These are phyloP conservation scores for Agelastica alni DNA, from an alignment of 2,888 invertebrate species.

Conservation along the genomic window DNA sequence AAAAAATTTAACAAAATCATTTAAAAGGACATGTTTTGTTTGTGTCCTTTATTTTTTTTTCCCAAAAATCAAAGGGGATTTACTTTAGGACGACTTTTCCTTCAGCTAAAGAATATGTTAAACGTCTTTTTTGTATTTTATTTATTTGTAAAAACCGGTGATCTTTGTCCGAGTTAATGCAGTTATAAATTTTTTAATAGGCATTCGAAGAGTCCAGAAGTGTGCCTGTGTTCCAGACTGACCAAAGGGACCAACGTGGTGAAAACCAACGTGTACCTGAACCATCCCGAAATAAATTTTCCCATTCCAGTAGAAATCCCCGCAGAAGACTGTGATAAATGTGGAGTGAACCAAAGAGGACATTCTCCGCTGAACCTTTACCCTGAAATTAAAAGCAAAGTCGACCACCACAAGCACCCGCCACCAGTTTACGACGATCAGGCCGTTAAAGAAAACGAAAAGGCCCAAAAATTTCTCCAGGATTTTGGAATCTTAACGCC, in stretches of 20 bases:
- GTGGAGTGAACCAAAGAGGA: constrained; percentile 36
- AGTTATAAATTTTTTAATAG: constrained; percentile 4
- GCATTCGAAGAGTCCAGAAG: constrained; percentile 25
- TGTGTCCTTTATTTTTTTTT: no score
- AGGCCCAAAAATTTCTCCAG: constrained; percentile 52
- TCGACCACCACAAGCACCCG: constrained; percentile 49
- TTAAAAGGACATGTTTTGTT: no score
- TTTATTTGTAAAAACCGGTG: no score
- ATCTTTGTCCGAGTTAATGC: no score
- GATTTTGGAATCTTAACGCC: constrained; percentile 52
- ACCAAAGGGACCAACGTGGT: constrained; percentile 33
- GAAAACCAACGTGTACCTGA: constrained; percentile 47
- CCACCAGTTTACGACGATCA: constrained; percentile 47
- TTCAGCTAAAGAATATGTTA: no score
- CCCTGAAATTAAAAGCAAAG: constrained; percentile 43
- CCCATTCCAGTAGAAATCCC: constrained; percentile 46
- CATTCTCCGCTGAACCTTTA: constrained; percentile 36
- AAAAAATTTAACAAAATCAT: no score
- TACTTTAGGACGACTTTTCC: no score
- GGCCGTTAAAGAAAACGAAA: constrained; percentile 35
- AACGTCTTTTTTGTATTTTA: no score
- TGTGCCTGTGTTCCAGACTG: constrained; percentile 38
- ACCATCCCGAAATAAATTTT: constrained; percentile 54
- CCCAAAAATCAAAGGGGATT: no score
- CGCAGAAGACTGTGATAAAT: constrained; percentile 39